Evolutionary conservation across 2,797 vertebrate species (phyloP).

Genomic region (Lagorchestes hirsutus): DNA sequence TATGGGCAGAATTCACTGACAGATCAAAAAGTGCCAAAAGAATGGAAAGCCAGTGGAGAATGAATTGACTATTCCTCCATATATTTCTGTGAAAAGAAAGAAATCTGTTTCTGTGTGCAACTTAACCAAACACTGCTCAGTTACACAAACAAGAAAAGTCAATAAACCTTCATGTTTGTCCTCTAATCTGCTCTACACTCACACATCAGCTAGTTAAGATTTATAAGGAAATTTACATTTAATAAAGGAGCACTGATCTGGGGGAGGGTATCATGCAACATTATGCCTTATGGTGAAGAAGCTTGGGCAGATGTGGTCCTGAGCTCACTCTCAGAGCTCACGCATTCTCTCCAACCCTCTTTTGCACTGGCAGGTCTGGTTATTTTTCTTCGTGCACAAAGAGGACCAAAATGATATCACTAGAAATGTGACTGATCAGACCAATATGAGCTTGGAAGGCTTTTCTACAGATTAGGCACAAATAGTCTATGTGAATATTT

Average conservation of each 20-base stretch:
- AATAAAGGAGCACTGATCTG: background rate
- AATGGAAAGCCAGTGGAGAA: background rate
- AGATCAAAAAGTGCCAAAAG: background rate
- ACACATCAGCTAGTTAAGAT: background rate
- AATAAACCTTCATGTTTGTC: background rate
- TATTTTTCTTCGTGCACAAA: too few species aligned
- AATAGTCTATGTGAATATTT: too few species aligned
- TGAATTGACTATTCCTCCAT: background rate
- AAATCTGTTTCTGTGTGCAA: background rate
- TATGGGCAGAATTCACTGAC: background rate
- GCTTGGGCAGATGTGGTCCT: background rate
- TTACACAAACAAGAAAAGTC: background rate
- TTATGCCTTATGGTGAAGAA: background rate
- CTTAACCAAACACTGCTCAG: background rate
- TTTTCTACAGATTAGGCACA: too few species aligned
- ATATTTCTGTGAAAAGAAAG: too few species aligned
- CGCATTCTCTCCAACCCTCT: background rate
- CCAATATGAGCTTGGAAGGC: too few species aligned
- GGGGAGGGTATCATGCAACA: background rate
- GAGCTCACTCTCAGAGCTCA: background rate
- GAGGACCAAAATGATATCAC: too few species aligned
- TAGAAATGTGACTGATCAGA: too few species aligned
- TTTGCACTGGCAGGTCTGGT: background rate
- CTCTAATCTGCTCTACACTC: background rate
- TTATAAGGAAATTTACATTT: background rate